Base-by-base conservation (phyloP, 30 jellyfish, hydroid and myxozoan species). In the Aurelia aurita region DNA sequence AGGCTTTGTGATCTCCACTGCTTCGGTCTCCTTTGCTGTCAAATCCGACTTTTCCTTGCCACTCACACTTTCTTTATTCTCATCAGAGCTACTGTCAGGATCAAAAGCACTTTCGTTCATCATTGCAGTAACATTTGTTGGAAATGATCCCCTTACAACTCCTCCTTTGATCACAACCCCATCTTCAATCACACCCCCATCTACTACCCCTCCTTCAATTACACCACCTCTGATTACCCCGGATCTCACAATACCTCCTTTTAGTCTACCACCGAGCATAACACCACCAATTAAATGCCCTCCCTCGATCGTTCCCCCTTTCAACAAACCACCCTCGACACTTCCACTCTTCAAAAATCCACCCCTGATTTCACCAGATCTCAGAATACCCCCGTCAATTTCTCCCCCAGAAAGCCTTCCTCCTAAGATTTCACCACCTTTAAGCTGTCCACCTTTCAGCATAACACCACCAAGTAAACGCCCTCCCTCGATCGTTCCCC, bases 251-350 rank as follows among this genome's bases (percentile, higher is more conserved):
- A 81, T 61, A 16, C 99, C 99, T 13, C 99, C 99, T 63, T 89
- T 89, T 39, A 94, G 69, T 28, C 58, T 87, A 3, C 99, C 99
- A 23, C 99, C 96, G 14, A 82, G 89, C 96, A 94, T 94, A 29
- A 94, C 97, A 23, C 99, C 99, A 14, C 99, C 99, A 45, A 74
- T 54, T 15, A 94, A 84, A 54, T 76, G 96, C 3, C 99, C 99
- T 15, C 99, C 99, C 35, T 83, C 96, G n/a, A 94, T 94, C 32
- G 67, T 45, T 16, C 99, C 99, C 6, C 96, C 96, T 62, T 73
- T 94, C 59, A 94, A 57, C 0, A 94, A 16, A 39, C 99, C 99
- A 5, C 99, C 99, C 35, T 94, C 99, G 46, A 94, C 90, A 46
- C 96, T 95, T 2, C 99, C 99, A 26, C 77, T 68, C 51, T 75